A percentile compares a stretch with the other conserved stretches of the same genome.
phyloP scores from a whole-genome alignment of 2,888 invertebrate genomes.

The Scaptodrosophila latifasciaeformis region DNA sequence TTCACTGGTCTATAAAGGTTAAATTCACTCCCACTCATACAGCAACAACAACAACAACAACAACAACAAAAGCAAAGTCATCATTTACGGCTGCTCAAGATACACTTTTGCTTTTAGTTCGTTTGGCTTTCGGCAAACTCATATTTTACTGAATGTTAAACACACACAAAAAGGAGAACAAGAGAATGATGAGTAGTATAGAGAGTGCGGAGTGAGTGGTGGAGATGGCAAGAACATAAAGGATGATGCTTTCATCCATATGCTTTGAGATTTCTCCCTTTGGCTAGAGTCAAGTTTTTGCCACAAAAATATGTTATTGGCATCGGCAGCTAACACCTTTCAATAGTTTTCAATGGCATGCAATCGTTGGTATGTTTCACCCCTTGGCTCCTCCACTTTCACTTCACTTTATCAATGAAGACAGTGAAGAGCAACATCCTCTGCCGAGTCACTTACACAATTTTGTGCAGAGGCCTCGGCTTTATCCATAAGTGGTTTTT shows the following conservation, averaged over 20 bases:
- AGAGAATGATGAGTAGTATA: background rate
- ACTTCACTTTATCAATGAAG: too few relatives aligned
- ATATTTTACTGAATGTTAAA: background rate
- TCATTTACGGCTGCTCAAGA: constrained; percentile 1
- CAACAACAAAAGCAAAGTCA: constrained; percentile 6
- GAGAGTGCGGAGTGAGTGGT: too few relatives aligned
- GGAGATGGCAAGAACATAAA: too few relatives aligned
- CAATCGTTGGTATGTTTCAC: too few relatives aligned
- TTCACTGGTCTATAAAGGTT: too few relatives aligned
- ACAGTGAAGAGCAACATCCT: too few relatives aligned
- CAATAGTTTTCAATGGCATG: constrained; percentile 55
- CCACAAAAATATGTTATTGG: constrained; percentile 44
- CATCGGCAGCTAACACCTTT: constrained; percentile 48
- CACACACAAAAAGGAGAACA: constrained; percentile 7
- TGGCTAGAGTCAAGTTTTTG: constrained; percentile 38
- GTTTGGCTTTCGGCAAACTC: background rate
- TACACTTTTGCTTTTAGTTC: background rate
- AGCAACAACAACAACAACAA: constrained; percentile 18
- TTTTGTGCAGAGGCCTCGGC: constrained; percentile 40
- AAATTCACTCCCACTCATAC: background rate
- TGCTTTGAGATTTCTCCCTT: too few relatives aligned
- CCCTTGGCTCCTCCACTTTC: too few relatives aligned
- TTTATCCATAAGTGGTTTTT: too few relatives aligned
- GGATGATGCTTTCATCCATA: too few relatives aligned
- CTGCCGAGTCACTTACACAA: constrained; percentile 47